Conservation (phyloP, 1,140 invertebrate genomes). For the Pseudoatta argentina region DNA sequence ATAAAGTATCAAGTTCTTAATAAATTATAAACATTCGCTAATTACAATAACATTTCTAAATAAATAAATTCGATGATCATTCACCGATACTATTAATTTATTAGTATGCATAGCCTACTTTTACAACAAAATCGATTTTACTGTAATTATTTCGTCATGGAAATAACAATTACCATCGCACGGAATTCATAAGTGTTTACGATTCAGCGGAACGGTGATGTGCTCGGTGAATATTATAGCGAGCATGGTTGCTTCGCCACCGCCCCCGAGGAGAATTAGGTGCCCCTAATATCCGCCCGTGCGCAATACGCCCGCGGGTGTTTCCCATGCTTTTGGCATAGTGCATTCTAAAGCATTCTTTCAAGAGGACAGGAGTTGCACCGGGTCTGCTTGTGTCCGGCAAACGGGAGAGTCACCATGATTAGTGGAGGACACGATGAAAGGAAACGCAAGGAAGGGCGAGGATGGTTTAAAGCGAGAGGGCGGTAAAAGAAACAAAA, state of each 20-base stretch:
- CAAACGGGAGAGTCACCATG: neutral
- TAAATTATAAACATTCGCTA: neutral
- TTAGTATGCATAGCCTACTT: neutral
- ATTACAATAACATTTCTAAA: neutral
- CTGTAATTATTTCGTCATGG: neutral
- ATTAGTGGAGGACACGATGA: neutral
- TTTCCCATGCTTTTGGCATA: conserved; percentile 44
- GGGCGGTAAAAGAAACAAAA: conserved; percentile 34
- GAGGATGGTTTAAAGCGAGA: neutral
- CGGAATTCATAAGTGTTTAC: conserved; percentile 12
- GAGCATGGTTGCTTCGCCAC: neutral
- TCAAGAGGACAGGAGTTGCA: conserved; percentile 38
- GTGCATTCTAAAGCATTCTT: conserved; percentile 18
- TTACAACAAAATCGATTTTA: neutral
- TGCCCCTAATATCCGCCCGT: conserved; percentile 43
- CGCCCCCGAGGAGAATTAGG: conserved; percentile 6
- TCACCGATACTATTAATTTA: neutral
- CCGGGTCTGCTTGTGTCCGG: neutral
- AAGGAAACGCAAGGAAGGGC: neutral
- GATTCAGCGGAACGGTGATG: neutral
- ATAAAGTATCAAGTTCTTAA: neutral
- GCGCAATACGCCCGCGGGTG: conserved; percentile 42
- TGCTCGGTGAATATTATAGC: conserved; percentile 10
- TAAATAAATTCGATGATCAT: neutral
- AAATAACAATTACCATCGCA: neutral